Evolutionary conservation across 1,140 invertebrate genomes (phyloP), one percentile per base, ranked within the genome.

Genomic region (Papilio xuthus): DNA sequence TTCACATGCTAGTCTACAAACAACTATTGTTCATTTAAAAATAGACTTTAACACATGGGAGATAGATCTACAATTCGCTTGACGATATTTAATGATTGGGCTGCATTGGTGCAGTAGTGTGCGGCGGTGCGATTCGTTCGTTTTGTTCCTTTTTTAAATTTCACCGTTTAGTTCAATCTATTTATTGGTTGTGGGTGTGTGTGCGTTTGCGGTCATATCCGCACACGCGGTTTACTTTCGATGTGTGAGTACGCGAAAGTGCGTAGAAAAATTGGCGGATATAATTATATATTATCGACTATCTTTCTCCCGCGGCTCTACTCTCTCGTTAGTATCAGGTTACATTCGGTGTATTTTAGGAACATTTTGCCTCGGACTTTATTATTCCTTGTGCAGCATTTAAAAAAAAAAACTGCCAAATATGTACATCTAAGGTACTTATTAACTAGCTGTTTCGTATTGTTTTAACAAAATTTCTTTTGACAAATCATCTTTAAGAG

Each of bases 101-200:
- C 89, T 93, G 91, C 92, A 93, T 92, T 91, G 84, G 70, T 81
- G 73, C 77, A 12, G 15, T 81, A 88, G 92, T 93, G 90, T 92
- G 92, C 77, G 89, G 81, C 85, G 85, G 86, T 87, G 86, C 87
- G 88, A 92, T 90, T 92, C 89, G 89, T 88, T 90, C 86, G 88
- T 94, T 94, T 94, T 92, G 86, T 94, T 94, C 90, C 88, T 94
- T 94, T 93, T 94, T 93, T 93, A 93, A 93, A 93, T 93, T 93
- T 93, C 92, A 93, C 91, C 92, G 90, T 93, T 93, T 93, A 93
- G 92, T 93, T 91, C 91, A 92, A 93, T 93, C 92, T 93, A 93
- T 92, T 93, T 93, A 93, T 93, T 93, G 92, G 92, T 87, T 86
- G 86, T 88, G 82, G 53, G 79, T 77, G 32, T 85, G 92, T 93